phyloP scores from a whole-genome alignment of 2,888 invertebrate species.

The Mythimna loreyi region DNA sequence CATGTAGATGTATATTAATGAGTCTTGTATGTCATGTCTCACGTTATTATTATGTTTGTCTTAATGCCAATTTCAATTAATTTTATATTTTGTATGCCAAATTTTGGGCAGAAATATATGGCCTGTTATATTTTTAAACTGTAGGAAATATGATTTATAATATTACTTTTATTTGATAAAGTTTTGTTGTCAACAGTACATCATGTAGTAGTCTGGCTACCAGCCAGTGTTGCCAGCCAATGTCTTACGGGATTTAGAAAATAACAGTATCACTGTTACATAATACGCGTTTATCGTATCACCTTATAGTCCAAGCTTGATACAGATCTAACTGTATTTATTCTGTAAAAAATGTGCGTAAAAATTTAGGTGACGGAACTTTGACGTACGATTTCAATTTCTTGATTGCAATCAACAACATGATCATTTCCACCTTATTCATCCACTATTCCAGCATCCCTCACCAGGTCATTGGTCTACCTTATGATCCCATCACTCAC shows the following conservation, averaged over 20 bases:
- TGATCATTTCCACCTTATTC: too few relatives aligned
- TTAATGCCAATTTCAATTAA: constrained; percentile 2
- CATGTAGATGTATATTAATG: constrained; percentile 26
- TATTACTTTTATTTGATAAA: background rate
- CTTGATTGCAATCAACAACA: too few relatives aligned
- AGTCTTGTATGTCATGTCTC: background rate
- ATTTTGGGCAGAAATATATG: background rate
- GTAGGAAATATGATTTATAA: background rate
- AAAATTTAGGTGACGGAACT: too few relatives aligned
- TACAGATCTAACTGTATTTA: too few relatives aligned
- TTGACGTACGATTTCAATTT: too few relatives aligned
- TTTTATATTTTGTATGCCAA: background rate
- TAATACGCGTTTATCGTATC: constrained; percentile 38
- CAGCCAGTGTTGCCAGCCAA: constrained; percentile 26
- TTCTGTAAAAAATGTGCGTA: background rate
- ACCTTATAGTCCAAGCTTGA: constrained; percentile 12
- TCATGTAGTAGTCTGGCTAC: constrained; percentile 30
- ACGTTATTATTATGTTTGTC: background rate
- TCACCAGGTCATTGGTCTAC: too few relatives aligned
- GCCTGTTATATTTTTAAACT: background rate
- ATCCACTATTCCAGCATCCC: too few relatives aligned
- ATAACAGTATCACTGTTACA: constrained; percentile 39
- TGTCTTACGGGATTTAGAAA: constrained; percentile 45
- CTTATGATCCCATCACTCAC: too few relatives aligned
- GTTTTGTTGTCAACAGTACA: background rate